These are phyloP conservation scores for Lathamus discolor DNA, from an alignment of 2,113 vertebrate species.

Conservation along the genomic window DNA sequence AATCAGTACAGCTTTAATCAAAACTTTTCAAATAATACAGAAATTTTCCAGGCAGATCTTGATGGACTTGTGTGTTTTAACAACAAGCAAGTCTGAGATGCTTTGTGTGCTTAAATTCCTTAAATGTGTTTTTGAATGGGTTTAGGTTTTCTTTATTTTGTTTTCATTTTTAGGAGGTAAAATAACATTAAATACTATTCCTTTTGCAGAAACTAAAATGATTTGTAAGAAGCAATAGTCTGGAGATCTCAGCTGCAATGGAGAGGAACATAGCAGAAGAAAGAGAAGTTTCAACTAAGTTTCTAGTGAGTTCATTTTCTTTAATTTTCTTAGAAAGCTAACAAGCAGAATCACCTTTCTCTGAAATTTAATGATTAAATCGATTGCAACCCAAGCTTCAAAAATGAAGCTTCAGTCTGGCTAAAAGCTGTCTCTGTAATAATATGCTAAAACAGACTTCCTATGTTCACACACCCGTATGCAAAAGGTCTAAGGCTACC, in stretches of 20 bases:
- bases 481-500: not conserved
- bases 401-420: not conserved
- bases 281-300: not conserved
- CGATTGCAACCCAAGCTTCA: not conserved
- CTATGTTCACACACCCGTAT: not conserved
- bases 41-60: not conserved
- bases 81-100: not conserved
- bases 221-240: not conserved
- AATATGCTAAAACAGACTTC: not conserved
- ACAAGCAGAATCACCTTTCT: not conserved
- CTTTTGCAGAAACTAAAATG: not conserved
- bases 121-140: not conserved
- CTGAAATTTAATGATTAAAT: not conserved
- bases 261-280: not conserved
- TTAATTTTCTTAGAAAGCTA: not conserved
- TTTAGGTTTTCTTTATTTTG: not conserved
- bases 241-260: not conserved
- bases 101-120: not conserved
- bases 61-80: not conserved
- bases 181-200: not conserved
- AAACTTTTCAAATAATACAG: not conserved
- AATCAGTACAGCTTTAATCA: not conserved
- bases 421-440: not conserved
- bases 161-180: not conserved
- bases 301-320: slow-evolving; percentile 37